These are phyloP conservation scores for Caenorhabditis sp. DNA, from an alignment of 2,888 invertebrate species.

Conservation along the genomic window DNA sequence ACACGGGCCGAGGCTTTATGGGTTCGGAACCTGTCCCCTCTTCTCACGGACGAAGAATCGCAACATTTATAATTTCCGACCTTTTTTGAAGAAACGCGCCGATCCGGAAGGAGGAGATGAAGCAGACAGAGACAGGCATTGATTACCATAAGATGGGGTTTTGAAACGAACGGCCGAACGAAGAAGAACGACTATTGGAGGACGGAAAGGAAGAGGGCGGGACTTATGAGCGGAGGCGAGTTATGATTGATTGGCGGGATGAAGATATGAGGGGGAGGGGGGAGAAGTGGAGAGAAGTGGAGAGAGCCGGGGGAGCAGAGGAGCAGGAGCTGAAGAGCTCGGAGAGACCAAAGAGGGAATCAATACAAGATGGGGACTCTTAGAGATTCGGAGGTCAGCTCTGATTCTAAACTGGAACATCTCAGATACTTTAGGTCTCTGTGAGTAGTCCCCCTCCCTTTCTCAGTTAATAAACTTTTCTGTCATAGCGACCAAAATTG, in stretches of 20 bases:
- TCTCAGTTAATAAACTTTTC: no score
- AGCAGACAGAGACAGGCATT: no score
- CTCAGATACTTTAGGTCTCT: no score
- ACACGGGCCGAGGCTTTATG: constrained; percentile 52
- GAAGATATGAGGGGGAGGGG: constrained; percentile 17
- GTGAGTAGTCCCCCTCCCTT: no score
- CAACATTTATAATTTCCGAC: constrained; percentile 54
- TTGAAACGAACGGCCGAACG: neutral
- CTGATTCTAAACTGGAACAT: no score
- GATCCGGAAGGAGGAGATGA: constrained; percentile 40
- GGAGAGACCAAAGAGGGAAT: no score
- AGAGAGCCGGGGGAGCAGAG: constrained; percentile 3
- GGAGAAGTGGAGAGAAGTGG: neutral
- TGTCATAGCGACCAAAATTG: no score
- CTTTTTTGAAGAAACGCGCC: constrained; percentile 18
- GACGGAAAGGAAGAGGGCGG: constrained; percentile 15
- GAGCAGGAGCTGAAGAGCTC: neutral
- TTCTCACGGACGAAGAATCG: constrained; percentile 31
- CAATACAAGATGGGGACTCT: no score
- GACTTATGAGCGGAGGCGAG: constrained; percentile 32
- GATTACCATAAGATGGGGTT: constrained; percentile 13
- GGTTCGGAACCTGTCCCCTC: constrained; percentile 60
- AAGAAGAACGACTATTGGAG: constrained; percentile 8
- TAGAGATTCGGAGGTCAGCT: no score
- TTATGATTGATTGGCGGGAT: constrained; percentile 40